A percentile compares a stretch with the other conserved stretches of the same genome.
Conservation (phyloP, 1,140 invertebrate species). For the Leguminivora glycinivorella region DNA sequence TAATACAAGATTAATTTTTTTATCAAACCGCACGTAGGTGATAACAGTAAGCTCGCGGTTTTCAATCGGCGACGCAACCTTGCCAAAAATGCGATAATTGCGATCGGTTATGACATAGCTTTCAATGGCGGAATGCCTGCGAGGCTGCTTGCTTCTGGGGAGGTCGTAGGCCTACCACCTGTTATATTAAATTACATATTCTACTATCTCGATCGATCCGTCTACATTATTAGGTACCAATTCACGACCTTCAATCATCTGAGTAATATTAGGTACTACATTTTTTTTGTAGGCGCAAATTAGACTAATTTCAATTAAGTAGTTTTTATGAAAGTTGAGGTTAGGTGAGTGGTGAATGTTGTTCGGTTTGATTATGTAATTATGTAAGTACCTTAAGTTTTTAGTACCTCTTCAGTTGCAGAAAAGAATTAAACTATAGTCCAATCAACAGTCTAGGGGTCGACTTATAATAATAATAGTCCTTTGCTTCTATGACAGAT, state of each 20-base stretch:
- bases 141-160: slow-evolving; percentile 3
- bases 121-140: slow-evolving; percentile 4
- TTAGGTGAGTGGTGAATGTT: too few relatives aligned
- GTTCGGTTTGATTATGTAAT: too few relatives aligned
- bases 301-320: too few relatives aligned
- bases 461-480: too few relatives aligned
- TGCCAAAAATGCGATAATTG: slow-evolving; percentile 25
- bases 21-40: background rate
- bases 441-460: too few relatives aligned
- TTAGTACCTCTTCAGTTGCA: too few relatives aligned
- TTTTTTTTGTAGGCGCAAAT: too few relatives aligned
- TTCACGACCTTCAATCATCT: background rate
- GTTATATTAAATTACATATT: slow-evolving; percentile 8
- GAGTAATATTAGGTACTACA: too few relatives aligned
- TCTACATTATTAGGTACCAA: background rate
- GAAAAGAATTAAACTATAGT: too few relatives aligned
- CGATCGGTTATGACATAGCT: slow-evolving; percentile 23
- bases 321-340: too few relatives aligned
- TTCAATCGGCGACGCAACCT: background rate
- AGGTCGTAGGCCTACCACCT: slow-evolving; percentile 4
- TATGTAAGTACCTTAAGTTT: too few relatives aligned
- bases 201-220: background rate
- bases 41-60: background rate
- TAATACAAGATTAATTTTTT: background rate
- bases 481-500: too few relatives aligned